Percentiles rank a stretch among this genome's conserved stretches.
Evolutionary conservation across 2,888 invertebrate species (phyloP).

Genomic region (Zaprionus lineosus): DNA sequence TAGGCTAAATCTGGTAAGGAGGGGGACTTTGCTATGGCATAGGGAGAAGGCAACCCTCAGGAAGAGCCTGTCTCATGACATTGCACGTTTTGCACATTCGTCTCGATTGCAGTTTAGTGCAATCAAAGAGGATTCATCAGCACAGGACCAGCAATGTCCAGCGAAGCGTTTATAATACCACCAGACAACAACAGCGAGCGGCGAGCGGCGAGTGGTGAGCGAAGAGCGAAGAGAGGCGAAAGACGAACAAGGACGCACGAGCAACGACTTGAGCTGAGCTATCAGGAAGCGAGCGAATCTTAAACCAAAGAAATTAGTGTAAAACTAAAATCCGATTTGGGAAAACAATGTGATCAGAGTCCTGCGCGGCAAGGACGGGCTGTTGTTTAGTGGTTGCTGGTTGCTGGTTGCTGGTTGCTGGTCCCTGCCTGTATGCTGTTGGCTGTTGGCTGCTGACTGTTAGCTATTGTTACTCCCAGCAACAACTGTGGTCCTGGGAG

Average conservation of each 20-base stretch:
- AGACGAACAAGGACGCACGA: conserved; percentile 14
- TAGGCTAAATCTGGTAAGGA: neutral
- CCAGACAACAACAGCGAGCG: conserved; percentile 43
- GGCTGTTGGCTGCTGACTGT: conserved; percentile 3
- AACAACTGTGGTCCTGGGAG: conserved; percentile 58
- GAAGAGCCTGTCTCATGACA: conserved; percentile 53
- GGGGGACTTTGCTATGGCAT: neutral
- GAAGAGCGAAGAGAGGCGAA: conserved; percentile 9
- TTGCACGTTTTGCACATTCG: conserved; percentile 74
- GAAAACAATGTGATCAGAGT: conserved; percentile 77
- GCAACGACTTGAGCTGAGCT: conserved; percentile 19
- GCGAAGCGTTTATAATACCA: conserved; percentile 79
- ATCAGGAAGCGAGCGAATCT: conserved; percentile 44
- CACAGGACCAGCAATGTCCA: conserved; percentile 68
- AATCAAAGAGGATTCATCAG: conserved; percentile 80
- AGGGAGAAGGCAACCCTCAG: conserved; percentile 13
- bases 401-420: conserved; percentile 27
- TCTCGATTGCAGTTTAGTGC: conserved; percentile 78
- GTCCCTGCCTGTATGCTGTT: conserved; percentile 7
- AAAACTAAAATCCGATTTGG: conserved; percentile 82
- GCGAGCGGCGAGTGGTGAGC: neutral
- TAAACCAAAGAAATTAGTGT: conserved; percentile 82
- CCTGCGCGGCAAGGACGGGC: conserved; percentile 10
- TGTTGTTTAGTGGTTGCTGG: conserved; percentile 29
- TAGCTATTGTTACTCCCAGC: too few species aligned